These are phyloP conservation scores for Cuniculus paca DNA, from an alignment of 2,797 vertebrate genomes.

Conservation along the genomic window DNA sequence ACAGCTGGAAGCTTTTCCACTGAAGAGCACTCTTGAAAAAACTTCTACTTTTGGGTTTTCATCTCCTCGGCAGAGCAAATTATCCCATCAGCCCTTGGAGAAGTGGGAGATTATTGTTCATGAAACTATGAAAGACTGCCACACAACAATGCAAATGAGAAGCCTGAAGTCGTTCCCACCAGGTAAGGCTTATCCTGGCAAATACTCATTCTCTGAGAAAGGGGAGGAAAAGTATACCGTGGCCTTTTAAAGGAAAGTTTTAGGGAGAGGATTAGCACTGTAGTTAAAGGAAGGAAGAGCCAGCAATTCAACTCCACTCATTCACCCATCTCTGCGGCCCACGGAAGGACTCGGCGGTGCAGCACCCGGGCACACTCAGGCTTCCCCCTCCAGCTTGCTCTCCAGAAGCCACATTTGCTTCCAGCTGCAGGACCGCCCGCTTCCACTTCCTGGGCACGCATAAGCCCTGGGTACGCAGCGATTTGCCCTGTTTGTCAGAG, in stretches of 20 bases:
- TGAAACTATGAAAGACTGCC: conserved; percentile 80
- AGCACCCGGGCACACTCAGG: neutral
- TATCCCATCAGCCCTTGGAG: conserved; percentile 84
- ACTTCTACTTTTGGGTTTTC: conserved; percentile 83
- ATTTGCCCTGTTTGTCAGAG: neutral
- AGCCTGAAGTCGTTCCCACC: conserved; percentile 75
- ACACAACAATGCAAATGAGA: conserved; percentile 85
- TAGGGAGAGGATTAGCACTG: conserved; percentile 57
- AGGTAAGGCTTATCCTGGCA: conserved; percentile 68
- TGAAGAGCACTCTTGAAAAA: conserved; percentile 76
- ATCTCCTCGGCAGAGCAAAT: conserved; percentile 82
- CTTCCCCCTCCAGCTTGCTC: neutral
- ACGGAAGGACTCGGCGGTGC: neutral
- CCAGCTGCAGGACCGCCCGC: neutral
- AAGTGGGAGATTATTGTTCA: conserved; percentile 87
- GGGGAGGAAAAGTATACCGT: neutral
- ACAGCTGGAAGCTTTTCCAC: conserved; percentile 82
- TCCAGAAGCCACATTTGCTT: neutral
- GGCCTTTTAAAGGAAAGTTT: conserved; percentile 52
- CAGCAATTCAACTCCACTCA: conserved; percentile 2
- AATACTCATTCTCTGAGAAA: conserved; percentile 59
- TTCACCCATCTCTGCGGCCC: conserved; percentile 44
- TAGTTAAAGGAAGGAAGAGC: conserved; percentile 72
- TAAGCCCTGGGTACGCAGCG: neutral
- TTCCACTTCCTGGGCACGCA: neutral